A percentile compares a stretch with the other conserved stretches of the same genome.
These are phyloP conservation scores for Picus viridis DNA, from an alignment of 2,797 vertebrate species.

Conservation along the genomic window DNA sequence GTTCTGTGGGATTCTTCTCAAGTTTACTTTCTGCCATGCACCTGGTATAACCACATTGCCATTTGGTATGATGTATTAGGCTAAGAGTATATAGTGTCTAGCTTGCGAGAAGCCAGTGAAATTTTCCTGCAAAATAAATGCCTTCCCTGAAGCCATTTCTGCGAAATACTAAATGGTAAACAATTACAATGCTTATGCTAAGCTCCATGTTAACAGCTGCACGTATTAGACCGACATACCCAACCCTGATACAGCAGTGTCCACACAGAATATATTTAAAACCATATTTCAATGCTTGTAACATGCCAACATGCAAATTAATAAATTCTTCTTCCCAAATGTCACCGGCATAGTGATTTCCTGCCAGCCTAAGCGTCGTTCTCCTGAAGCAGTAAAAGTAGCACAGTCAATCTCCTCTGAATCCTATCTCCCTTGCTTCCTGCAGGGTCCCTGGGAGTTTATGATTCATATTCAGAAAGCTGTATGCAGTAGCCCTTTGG, in stretches of 20 bases:
- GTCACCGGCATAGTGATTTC: constrained; percentile 70
- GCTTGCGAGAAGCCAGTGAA: constrained; percentile 55
- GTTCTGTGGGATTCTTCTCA: neutral
- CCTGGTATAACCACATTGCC: constrained; percentile 24
- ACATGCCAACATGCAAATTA: constrained; percentile 74
- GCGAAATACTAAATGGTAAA: constrained; percentile 71
- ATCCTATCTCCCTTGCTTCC: constrained; percentile 68
- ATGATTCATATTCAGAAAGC: constrained; percentile 76
- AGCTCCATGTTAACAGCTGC: constrained; percentile 65
- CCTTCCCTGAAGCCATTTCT: constrained; percentile 56
- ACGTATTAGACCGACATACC: constrained; percentile 18
- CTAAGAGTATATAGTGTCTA: constrained; percentile 22
- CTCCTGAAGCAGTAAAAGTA: constrained; percentile 71
- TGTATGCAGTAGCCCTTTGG: constrained; percentile 64
- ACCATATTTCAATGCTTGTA: constrained; percentile 69
- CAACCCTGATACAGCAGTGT: constrained; percentile 13
- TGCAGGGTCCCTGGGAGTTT: constrained; percentile 60
- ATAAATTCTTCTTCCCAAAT: constrained; percentile 74
- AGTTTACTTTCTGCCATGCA: constrained; percentile 23
- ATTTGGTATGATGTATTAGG: constrained; percentile 39
- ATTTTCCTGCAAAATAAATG: constrained; percentile 68
- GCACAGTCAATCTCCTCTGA: constrained; percentile 68
- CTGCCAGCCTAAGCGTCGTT: constrained; percentile 55
- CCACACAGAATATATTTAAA: constrained; percentile 53
- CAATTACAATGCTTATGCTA: constrained; percentile 69